Base-by-base conservation (phyloP, 1,140 invertebrate genomes). In the Lysiphlebus fabarum region DNA sequence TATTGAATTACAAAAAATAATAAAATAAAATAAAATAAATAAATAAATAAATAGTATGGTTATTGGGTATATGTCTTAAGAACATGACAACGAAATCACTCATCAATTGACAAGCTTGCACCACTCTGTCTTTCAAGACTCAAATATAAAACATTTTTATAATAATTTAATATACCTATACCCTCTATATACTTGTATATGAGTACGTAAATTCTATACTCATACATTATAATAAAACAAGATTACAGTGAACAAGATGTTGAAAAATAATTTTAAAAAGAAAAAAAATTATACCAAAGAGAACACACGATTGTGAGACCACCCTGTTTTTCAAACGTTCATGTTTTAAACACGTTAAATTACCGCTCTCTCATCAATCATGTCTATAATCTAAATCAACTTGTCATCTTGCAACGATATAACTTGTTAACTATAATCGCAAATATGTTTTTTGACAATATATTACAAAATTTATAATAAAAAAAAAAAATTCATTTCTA, bases 301-400 rank as follows among this genome's bases (percentile, higher is more conserved):
- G 58, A 60, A 68, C 64, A 71, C 66, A 78, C 68, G 17, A 26
- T 26, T 26, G 17, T 4, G 17, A 70, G 76, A 78, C 76, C 76
- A 78, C 76, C 76, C 76, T 74, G 77, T 70, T 67, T n/a, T 65
- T 69, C 65, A 55, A 61, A 67, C 68, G 75, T 76, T 77, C 76
- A 73, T 76, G 75, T 76, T 70, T 56, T 70, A 73, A 75, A 77
- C 76, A 76, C 73, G 69, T 78, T 78, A 80, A 80, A 72, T 78
- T 72, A 73, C 75, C 78, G 75, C 76, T 72, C 71, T 66, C 74
- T 80, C 75, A 80, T 80, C 78, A 74, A 80, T 80, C 77, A 79
- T 76, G 64, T 26, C 2, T 68, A 69, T 68, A 53, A 49, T 70
- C 68, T 66, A 69, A 65, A 62, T 68, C 58, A 26, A 61, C 64